Evolutionary conservation across 1,140 invertebrate species (phyloP).

Genomic region (Lysiphlebus fabarum): DNA sequence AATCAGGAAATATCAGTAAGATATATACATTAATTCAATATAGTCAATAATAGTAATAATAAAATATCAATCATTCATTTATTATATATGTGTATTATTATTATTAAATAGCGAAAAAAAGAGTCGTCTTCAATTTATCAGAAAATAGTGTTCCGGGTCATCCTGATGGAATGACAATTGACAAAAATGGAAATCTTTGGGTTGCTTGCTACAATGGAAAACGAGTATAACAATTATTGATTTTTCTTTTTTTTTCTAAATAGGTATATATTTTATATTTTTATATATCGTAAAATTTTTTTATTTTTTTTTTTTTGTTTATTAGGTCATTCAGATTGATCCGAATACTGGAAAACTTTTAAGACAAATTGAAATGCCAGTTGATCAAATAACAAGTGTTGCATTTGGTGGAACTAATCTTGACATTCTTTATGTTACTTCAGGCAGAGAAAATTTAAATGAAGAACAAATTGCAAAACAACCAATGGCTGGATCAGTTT

Average conservation of each 20-base stretch:
- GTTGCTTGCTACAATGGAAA: constrained; percentile 59
- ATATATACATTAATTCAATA: constrained; percentile 22
- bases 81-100: constrained; percentile 21
- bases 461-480: constrained; percentile 52
- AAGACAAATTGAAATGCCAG: constrained; percentile 64
- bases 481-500: constrained; percentile 68
- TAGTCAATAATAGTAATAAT: constrained; percentile 27
- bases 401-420: constrained; percentile 62
- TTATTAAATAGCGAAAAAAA: constrained; percentile 46
- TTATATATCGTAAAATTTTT: not conserved
- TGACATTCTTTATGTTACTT: constrained; percentile 56
- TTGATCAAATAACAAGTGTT: constrained; percentile 60
- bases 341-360: constrained; percentile 57
- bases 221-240: constrained; percentile 41
- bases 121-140: constrained; percentile 49
- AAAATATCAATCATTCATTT: no score
- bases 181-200: constrained; percentile 64
- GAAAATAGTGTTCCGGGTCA: constrained; percentile 52
- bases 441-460: constrained; percentile 46
- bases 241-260: constrained; percentile 6
- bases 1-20: constrained; percentile 45
- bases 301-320: constrained; percentile 11
- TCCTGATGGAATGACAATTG: constrained; percentile 72
- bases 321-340: constrained; percentile 59
- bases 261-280: not conserved